Percentiles rank a stretch among this genome's conserved stretches.
Evolutionary conservation across 2,888 invertebrate genomes (phyloP).

Genomic region (Eristalis pertinax): DNA sequence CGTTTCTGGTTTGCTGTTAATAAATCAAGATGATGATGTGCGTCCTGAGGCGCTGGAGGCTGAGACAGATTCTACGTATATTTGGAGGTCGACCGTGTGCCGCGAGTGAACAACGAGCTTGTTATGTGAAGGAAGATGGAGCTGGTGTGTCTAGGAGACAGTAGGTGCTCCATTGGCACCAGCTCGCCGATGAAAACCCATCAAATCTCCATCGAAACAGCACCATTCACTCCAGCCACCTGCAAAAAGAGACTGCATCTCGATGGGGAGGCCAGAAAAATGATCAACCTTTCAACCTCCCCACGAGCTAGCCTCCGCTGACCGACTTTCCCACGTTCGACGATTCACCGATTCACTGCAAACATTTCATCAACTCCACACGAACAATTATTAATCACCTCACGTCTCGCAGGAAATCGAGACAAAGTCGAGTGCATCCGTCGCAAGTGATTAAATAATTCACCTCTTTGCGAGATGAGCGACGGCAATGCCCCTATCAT

Average conservation of each 20-base stretch:
- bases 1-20: not conserved
- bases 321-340: not conserved
- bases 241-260: not conserved
- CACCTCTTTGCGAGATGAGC: constrained; percentile 4
- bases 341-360: constrained; percentile 2
- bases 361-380: constrained; percentile 9
- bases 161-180: no score
- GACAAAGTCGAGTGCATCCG: not conserved
- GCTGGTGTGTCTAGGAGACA: no score
- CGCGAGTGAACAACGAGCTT: no score
- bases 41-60: not conserved
- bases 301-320: not conserved
- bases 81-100: not conserved
- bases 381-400: constrained; percentile 47
- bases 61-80: not conserved
- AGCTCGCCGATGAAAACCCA: no score
- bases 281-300: not conserved
- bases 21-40: not conserved
- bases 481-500: constrained; percentile 35
- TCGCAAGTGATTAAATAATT: constrained; percentile 38
- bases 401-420: constrained; percentile 36
- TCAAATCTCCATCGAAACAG: no score
- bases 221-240: not conserved
- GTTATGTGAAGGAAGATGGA: no score
- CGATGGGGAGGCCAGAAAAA: no score